These are phyloP conservation scores for Trematomus bernacchii DNA, from an alignment of 2,797 vertebrate genomes.

Conservation along the genomic window DNA sequence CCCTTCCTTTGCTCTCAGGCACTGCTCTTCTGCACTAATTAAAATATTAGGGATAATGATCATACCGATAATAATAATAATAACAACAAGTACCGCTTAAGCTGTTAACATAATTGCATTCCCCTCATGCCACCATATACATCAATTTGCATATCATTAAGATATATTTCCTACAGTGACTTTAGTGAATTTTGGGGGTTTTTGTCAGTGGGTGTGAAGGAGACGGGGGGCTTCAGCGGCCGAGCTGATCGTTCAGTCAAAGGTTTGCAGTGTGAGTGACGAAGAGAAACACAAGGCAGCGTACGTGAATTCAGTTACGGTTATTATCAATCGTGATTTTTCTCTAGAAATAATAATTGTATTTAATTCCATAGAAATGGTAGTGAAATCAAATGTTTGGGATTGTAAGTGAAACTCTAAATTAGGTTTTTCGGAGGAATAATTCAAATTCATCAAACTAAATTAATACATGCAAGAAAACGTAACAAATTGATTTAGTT, in stretches of 20 bases:
- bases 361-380: conserved; percentile 7
- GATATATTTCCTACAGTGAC: conserved; percentile 64
- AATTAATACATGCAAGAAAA: neutral
- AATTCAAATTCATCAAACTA: neutral
- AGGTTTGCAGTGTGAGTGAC: conserved; percentile 28
- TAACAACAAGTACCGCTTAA: conserved; percentile 84
- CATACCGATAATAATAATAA: conserved; percentile 74
- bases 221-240: conserved; percentile 49
- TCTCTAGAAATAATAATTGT: neutral
- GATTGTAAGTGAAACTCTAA: conserved; percentile 17
- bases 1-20: conserved; percentile 68
- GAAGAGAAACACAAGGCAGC: neutral
- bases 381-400: conserved; percentile 6
- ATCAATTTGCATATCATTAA: conserved; percentile 85
- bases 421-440: conserved; percentile 3
- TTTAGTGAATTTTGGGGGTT: conserved; percentile 62
- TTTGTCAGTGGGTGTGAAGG: conserved; percentile 57
- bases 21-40: conserved; percentile 79
- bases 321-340: conserved; percentile 7
- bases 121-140: conserved; percentile 78
- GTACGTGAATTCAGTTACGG: neutral
- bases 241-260: conserved; percentile 44
- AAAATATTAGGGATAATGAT: conserved; percentile 84
- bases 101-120: conserved; percentile 87
- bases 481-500: neutral